Base-by-base conservation (phyloP, 2,888 invertebrate genomes). In the Prosapia bicincta region DNA sequence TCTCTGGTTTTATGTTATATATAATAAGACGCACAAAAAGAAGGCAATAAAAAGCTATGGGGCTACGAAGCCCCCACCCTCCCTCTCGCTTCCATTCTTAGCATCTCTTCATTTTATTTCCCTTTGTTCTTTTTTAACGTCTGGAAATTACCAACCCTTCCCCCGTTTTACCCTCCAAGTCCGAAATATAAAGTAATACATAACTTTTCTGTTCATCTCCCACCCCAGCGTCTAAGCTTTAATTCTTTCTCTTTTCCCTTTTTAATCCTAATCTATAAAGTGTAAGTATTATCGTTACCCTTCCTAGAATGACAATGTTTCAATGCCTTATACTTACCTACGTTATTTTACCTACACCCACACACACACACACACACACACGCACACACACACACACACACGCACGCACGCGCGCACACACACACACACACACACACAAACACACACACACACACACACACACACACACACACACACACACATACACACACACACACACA, bases 121-220 rank as follows among this genome's bases (percentile, higher is more conserved):
- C 78, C 78, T 79, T 79, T 79, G 78, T 78, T 79, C 78, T 78
- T 79, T 79, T 78, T 78, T 78, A 78, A 78, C 76, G 78, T 79
- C 77, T 79, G 76, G 77, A 79, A 79, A 79, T 79, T 79, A 74
- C 78, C 74, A 73, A 72, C 74, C 69, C 32, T 32, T 32, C 71
- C 66, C 43, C 26, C 69, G 54, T 66, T 54, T 71, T 65, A 28
- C 54, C 71, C 71, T 24, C 28, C 38, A 30, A 15, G 38, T 28
- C 38, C 30, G 23, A 70, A 72, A 73, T 76, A 70, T 73, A 73
- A 76, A 76, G 72, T 74, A 76, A 71, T 76, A 74, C 73, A 69
- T 73, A 73, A 73, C 69, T 73, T 71, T 73, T 73, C 74, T 70
- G 26, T 70, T 43, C 71, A 66, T 66, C 69, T 70, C 72, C 73